Evolutionary conservation across 2,888 invertebrate genomes (phyloP).

Genomic region (Drosophila quinaria): DNA sequence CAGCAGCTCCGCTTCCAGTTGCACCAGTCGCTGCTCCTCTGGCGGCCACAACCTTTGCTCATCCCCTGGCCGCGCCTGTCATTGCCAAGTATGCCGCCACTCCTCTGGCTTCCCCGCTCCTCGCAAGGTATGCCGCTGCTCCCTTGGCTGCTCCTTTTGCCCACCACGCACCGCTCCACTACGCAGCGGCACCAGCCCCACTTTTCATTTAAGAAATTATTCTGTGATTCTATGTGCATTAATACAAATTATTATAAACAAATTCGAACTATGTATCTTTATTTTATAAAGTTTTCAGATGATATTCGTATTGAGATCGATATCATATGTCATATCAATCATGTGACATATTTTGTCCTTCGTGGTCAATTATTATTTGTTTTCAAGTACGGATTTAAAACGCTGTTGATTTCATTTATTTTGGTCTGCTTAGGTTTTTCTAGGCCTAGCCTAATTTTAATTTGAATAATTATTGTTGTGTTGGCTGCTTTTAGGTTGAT

Average conservation of each 20-base stretch:
- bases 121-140: slow-evolving; percentile 13
- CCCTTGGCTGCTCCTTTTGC: slow-evolving; percentile 35
- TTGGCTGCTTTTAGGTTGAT: too few relatives aligned
- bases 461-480: too few relatives aligned
- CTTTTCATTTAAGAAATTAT: slow-evolving; percentile 15
- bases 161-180: slow-evolving; percentile 36
- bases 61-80: slow-evolving; percentile 35
- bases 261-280: not conserved
- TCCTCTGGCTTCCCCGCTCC: slow-evolving; percentile 22
- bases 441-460: too few relatives aligned
- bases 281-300: not conserved
- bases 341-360: not conserved
- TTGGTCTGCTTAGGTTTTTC: too few relatives aligned
- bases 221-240: slow-evolving; percentile 29
- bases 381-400: too few relatives aligned
- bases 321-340: too few relatives aligned
- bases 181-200: slow-evolving; percentile 33
- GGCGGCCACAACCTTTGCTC: slow-evolving; percentile 24
- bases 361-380: not conserved
- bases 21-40: slow-evolving; percentile 42
- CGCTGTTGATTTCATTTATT: too few relatives aligned
- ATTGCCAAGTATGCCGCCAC: slow-evolving; percentile 38
- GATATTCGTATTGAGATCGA: not conserved
- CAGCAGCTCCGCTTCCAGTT: slow-evolving; percentile 52
- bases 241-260: not conserved